Evolutionary conservation across 2,113 vertebrate genomes (phyloP), one percentile per base, ranked within the genome.

Genomic region (Lepisosteus osseus): DNA sequence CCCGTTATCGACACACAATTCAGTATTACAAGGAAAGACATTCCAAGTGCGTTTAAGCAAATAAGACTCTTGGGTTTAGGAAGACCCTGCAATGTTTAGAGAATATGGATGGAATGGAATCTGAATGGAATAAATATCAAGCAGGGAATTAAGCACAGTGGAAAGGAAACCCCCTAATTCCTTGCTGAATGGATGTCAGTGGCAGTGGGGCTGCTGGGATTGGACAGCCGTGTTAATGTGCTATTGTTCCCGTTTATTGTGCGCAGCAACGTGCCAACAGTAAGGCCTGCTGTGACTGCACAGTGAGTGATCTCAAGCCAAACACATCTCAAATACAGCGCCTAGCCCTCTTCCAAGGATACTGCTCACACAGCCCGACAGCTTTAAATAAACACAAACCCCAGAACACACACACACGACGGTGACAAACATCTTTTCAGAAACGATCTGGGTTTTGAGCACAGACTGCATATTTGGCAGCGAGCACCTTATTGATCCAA

Each of bases 161-260:
- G 29, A 29, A 29, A 29, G 29, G 29, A 29, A 29, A 29, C 29
- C 29, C 29, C 29, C 29, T 29, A 29, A 29, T 29, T 29, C 29
- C 29, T 29, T 29, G 29, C 29, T 29, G 29, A 29, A 29, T 29
- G 29, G 29, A 29, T 29, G 29, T 29, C 29, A 29, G 29, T 29
- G 29, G 65, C 70, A 66, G 72, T 43, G 54, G 69, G 70, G 70
- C 44, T 61, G 65, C 75, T 84, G 77, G 76, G 63, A 63, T 3
- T 41, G 79, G 82, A 71, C 64, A 67, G 66, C 65, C 68, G 73
- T 74, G 76, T 80, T 86, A 86, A 89, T 88, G 78, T 77, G 79
- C 86, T 82, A 84, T 76, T 85, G 79, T 84, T 86, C 78, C 17
- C 68, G 72, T 84, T 85, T 88, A 83, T 84, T 84, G 79, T 68